Base-by-base conservation (phyloP, 2,113 vertebrate genomes). In the Erythrolamprus reginae region DNA sequence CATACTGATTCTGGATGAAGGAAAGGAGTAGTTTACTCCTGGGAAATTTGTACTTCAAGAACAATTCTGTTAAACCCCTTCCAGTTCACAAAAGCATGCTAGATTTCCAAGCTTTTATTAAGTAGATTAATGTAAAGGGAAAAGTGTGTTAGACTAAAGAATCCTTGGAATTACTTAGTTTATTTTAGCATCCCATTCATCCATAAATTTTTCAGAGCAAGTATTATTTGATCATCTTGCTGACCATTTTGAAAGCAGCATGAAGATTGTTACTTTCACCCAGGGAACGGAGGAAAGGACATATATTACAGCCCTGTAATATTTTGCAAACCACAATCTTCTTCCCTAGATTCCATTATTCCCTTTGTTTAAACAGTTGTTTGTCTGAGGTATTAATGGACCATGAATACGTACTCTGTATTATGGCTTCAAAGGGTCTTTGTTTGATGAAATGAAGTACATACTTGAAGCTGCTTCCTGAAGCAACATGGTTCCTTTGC, bases 381-480 rank as follows among this genome's bases (percentile, higher is more conserved):
- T 82, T 89, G 9, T 92, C 70, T 93, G 92, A 93, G 95, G 93
- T 95, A 93, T 92, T 92, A 82, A 89, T 91, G 82, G 87, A 5
- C 53, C 92, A 2, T 61, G 23, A 84, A 33, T 28, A 38, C 33
- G n/a, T 70, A 70, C n/a, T 70, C 61, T 70, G 61, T 33, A 70
- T 33, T 70, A 15, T 70, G 7, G 65, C 5, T 33, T 70, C n/a
- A n/a, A 65, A 65, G 26, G 61, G 61, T 65, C 61, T 65, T 65
- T 4, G 2, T 65, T 33, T 65, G 61, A 65, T n/a, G 61, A 65
- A n/a, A 38, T 70, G n/a, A 70, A 70, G 15, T 70, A 70, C n/a
- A 6, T 33, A 13, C 65, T 70, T 70, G 65, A 65, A 65, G n/a
- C 12, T 65, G 58, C 12, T n/a, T n/a, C 58, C 58, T 65, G 55